phyloP scores from a whole-genome alignment of 2,797 vertebrate genomes.

The Parambassis ranga region DNA sequence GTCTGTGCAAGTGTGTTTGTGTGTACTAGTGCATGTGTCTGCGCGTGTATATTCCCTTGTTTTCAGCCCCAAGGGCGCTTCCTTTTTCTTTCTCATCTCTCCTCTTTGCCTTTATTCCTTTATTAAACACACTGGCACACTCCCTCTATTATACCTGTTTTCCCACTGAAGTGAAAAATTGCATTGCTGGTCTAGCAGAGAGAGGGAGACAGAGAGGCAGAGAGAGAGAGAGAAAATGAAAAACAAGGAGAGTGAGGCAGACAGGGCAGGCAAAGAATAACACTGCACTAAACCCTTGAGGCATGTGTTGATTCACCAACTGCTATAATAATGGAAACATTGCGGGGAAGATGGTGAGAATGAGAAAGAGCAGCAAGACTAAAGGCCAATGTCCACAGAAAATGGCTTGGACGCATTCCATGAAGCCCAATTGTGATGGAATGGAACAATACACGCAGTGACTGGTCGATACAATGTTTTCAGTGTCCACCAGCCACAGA shows the following conservation, averaged over 20 bases:
- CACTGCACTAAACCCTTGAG: constrained; percentile 50
- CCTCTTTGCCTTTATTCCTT: constrained; percentile 64
- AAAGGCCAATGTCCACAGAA: constrained; percentile 44
- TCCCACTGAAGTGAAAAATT: constrained; percentile 68
- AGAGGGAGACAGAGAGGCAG: constrained; percentile 29
- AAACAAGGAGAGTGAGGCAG: constrained; percentile 44
- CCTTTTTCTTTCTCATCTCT: constrained; percentile 54
- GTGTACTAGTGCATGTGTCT: constrained; percentile 14
- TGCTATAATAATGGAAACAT: constrained; percentile 47
- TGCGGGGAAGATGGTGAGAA: constrained; percentile 35
- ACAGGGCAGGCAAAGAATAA: constrained; percentile 34
- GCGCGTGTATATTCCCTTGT: constrained; percentile 38
- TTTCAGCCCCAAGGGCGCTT: constrained; percentile 48
- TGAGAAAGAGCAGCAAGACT: constrained; percentile 24
- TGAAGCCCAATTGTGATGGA: background rate
- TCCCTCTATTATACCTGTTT: constrained; percentile 66
- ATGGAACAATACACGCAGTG: constrained; percentile 5
- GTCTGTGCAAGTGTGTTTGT: constrained; percentile 32
- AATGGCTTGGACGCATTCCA: constrained; percentile 21
- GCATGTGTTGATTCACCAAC: constrained; percentile 50
- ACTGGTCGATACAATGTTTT: constrained; percentile 13
- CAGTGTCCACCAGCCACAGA: background rate
- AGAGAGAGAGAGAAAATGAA: constrained; percentile 52
- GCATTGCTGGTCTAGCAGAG: constrained; percentile 50
- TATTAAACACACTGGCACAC: constrained; percentile 68